A percentile compares a stretch with the other conserved stretches of the same genome.
Evolutionary conservation across 64 coral and sea anemone species (phyloP).

Genomic region (Astreopora myriophthalma): DNA sequence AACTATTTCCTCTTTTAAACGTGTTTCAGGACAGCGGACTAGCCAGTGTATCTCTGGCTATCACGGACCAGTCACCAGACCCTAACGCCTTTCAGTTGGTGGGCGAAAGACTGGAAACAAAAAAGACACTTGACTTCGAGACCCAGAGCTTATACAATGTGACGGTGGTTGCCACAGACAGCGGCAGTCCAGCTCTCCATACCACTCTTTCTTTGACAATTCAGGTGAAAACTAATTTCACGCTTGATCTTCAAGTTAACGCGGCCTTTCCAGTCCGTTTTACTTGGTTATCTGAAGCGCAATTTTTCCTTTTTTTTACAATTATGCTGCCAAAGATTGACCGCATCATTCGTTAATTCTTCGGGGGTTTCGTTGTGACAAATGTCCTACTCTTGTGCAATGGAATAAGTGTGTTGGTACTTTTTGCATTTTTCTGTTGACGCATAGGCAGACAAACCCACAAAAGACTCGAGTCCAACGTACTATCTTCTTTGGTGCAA

Average conservation of each 20-base stretch:
- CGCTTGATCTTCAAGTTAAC: background rate
- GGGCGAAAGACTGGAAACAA: background rate
- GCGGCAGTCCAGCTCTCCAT: constrained; percentile 54
- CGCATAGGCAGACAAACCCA: too few relatives aligned
- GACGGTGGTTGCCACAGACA: constrained; percentile 47
- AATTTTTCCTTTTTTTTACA: too few relatives aligned
- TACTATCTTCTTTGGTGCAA: too few relatives aligned
- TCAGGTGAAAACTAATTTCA: background rate
- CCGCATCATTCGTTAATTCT: too few relatives aligned
- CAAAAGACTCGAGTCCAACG: background rate
- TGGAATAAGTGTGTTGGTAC: too few relatives aligned
- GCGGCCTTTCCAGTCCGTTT: background rate
- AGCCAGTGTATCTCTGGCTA: constrained; percentile 3
- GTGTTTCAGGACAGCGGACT: background rate
- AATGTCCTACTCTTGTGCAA: too few relatives aligned
- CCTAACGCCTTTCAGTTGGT: background rate
- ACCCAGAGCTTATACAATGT: background rate
- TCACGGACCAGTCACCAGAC: constrained; percentile 18
- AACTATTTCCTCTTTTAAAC: background rate
- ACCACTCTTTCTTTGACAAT: constrained; percentile 14
- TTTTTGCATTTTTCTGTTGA: too few relatives aligned
- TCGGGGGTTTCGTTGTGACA: too few relatives aligned
- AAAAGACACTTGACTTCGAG: constrained; percentile 52
- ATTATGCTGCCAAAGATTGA: too few relatives aligned
- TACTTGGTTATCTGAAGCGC: background rate